Evolutionary conservation across 64 coral and sea anemone species (phyloP).

Genomic region (Porites australiensis): DNA sequence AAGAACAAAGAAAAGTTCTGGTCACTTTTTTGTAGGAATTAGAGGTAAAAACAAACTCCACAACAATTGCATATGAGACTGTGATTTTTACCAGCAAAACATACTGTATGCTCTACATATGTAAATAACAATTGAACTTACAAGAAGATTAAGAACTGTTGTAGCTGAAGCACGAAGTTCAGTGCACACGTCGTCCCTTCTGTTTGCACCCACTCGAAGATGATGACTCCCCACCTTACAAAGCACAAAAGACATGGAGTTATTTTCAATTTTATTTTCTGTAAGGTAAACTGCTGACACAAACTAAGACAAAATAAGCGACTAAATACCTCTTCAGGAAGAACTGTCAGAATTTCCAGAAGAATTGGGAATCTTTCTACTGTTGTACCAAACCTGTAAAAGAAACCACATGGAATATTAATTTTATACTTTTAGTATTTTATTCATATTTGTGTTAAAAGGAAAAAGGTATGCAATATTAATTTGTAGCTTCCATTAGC

Average conservation of each 20-base stretch:
- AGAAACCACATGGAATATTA: not conserved
- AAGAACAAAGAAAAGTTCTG: too few species aligned
- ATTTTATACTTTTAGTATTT: not conserved
- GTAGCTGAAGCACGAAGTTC: conserved; percentile 78
- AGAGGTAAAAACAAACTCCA: too few species aligned
- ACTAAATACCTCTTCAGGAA: conserved; percentile 90
- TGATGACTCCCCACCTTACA: conserved; percentile 96
- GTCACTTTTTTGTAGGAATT: too few species aligned
- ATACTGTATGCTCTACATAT: not conserved
- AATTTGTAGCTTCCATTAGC: too few species aligned
- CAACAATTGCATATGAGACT: too few species aligned
- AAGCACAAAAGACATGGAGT: not conserved
- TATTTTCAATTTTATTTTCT: not conserved
- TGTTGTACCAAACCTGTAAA: conserved; percentile 82
- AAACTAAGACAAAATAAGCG: too few species aligned
- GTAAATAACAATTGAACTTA: conserved; percentile 10
- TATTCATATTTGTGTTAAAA: too few species aligned
- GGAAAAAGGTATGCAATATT: too few species aligned
- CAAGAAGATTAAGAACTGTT: conserved; percentile 78
- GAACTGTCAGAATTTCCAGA: conserved; percentile 89
- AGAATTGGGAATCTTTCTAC: conserved; percentile 81
- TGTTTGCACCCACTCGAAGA: conserved; percentile 96
- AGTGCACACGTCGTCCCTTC: conserved; percentile 89
- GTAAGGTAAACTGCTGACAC: not conserved
- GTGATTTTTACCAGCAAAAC: too few species aligned